These are phyloP conservation scores for Macroteleia sp. DNA, from an alignment of 2,888 invertebrate genomes.

Conservation along the genomic window DNA sequence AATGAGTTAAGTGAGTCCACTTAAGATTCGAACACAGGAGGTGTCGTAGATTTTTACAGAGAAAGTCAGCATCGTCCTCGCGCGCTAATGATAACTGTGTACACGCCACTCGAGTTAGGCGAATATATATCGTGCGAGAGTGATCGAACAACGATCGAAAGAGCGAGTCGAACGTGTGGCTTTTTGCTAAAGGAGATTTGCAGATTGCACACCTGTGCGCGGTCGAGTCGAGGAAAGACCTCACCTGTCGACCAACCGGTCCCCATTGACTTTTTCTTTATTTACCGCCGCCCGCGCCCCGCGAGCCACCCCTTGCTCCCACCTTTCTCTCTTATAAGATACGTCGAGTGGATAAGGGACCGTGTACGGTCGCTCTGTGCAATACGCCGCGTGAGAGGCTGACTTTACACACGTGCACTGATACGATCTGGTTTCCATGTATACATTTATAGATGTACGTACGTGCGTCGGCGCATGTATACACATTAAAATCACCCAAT, in stretches of 20 bases:
- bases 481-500: conserved; percentile 49
- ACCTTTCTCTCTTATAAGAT: conserved; percentile 67
- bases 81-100: conserved; percentile 26
- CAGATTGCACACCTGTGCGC: conserved; percentile 82
- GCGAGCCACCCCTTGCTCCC: conserved; percentile 58
- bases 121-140: conserved; percentile 38
- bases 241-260: conserved; percentile 83
- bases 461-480: conserved; percentile 6
- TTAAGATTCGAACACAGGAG: too few relatives aligned
- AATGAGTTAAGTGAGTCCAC: too few relatives aligned
- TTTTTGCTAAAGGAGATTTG: conserved; percentile 79
- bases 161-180: conserved; percentile 69
- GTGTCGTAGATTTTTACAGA: conserved; percentile 29
- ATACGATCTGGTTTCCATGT: conserved; percentile 38
- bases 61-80: conserved; percentile 16
- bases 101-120: conserved; percentile 20
- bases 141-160: conserved; percentile 65
- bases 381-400: conserved; percentile 60
- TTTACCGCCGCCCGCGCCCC: conserved; percentile 69
- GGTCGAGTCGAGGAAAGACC: conserved; percentile 79
- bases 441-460: conserved; percentile 12
- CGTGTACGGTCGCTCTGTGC: conserved; percentile 55
- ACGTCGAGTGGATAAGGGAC: conserved; percentile 68
- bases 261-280: conserved; percentile 82
- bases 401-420: conserved; percentile 40